A percentile compares a stretch with the other conserved stretches of the same genome.
These are phyloP conservation scores for Vireo griseus DNA, from an alignment of 2,797 vertebrate genomes.

Conservation along the genomic window DNA sequence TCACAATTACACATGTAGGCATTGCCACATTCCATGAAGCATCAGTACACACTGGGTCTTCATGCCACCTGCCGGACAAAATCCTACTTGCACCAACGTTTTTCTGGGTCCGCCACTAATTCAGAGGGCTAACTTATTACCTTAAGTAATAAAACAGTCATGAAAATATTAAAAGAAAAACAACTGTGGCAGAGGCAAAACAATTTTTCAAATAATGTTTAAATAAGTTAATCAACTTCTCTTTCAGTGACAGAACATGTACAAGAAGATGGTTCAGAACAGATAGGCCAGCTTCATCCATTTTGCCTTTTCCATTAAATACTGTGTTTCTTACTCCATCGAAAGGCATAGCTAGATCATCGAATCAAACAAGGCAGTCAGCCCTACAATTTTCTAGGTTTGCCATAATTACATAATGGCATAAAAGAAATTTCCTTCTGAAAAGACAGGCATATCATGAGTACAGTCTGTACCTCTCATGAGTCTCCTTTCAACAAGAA, in stretches of 20 bases:
- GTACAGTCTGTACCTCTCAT: background rate
- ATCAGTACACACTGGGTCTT: background rate
- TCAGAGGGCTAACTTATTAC: too few relatives aligned
- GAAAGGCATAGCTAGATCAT: background rate
- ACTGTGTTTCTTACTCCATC: background rate
- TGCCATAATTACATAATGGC: background rate
- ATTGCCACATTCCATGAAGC: background rate
- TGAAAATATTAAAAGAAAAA: background rate
- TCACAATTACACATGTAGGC: accelerated
- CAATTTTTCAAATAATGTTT: background rate
- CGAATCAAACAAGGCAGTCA: background rate
- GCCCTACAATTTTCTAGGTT: background rate
- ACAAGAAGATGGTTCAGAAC: background rate
- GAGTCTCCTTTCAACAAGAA: background rate
- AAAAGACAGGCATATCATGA: background rate
- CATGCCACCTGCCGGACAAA: slow-evolving; percentile 54
- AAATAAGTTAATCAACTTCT: background rate
- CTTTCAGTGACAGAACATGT: background rate
- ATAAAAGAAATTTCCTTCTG: background rate
- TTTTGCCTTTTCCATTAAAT: background rate
- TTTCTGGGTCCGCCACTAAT: too few relatives aligned
- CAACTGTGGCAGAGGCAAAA: background rate
- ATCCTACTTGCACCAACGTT: background rate
- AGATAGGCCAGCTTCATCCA: background rate
- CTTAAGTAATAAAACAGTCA: background rate